Evolutionary conservation across 2,113 vertebrate species (phyloP).

Genomic region (Amblyopsis rosae): DNA sequence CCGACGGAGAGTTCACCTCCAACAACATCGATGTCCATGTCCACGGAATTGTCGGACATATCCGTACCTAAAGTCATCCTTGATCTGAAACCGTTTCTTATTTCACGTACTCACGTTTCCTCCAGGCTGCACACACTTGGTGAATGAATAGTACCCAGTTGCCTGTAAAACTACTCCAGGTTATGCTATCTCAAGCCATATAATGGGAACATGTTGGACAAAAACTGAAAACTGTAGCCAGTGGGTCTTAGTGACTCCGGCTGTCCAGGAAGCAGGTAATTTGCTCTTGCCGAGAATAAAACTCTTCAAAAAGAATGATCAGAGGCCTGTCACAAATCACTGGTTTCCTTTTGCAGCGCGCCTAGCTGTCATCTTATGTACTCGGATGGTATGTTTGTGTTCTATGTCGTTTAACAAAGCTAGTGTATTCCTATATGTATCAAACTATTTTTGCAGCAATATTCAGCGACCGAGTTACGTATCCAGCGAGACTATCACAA

Average conservation of each 20-base stretch:
- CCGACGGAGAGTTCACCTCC: slow-evolving; percentile 84
- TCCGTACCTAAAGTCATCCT: slow-evolving; percentile 87
- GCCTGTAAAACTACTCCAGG: slow-evolving; percentile 17
- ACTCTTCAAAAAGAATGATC: slow-evolving; percentile 33
- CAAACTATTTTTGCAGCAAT: slow-evolving; percentile 34
- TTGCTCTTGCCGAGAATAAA: slow-evolving; percentile 35
- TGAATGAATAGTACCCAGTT: slow-evolving; percentile 8
- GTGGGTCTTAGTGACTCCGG: slow-evolving; percentile 35
- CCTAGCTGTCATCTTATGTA: background rate
- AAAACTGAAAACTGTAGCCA: slow-evolving; percentile 50
- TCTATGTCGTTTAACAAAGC: slow-evolving; percentile 16
- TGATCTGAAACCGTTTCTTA: slow-evolving; percentile 56
- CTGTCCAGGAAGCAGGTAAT: slow-evolving; percentile 7
- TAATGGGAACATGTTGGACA: slow-evolving; percentile 55
- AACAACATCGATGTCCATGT: slow-evolving; percentile 94
- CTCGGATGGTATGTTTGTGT: background rate
- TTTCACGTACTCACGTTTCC: slow-evolving; percentile 58
- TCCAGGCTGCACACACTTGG: slow-evolving; percentile 34
- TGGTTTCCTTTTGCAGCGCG: background rate
- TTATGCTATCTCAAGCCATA: slow-evolving; percentile 41
- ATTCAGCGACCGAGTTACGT: slow-evolving; percentile 50
- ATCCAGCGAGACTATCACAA: slow-evolving; percentile 69
- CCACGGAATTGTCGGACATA: slow-evolving; percentile 87
- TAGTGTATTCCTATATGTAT: slow-evolving; percentile 24
- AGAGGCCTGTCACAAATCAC: slow-evolving; percentile 24